Conservation (phyloP, 2,113 vertebrate species). For the Megaptera novaeangliae region DNA sequence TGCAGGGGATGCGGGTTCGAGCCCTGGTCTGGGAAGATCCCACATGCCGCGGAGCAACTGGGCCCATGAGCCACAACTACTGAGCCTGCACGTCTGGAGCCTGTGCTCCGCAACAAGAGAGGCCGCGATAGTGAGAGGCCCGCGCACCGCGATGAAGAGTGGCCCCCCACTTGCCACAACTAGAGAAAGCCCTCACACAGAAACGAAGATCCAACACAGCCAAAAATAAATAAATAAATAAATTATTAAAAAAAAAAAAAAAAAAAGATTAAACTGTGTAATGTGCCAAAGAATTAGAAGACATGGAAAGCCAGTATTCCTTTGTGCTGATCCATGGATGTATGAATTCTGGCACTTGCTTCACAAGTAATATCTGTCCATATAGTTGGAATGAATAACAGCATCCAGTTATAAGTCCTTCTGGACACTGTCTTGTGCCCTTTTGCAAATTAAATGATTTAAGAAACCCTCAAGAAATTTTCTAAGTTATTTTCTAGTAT, state of each 20-base stretch:
- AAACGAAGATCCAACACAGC: no score
- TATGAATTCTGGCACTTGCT: background rate
- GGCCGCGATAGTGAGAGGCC: no score
- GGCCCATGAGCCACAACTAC: no score
- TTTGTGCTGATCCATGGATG: background rate
- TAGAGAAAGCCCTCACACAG: no score
- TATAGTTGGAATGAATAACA: background rate
- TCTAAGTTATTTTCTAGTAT: background rate
- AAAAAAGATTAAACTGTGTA: background rate
- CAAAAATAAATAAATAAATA: no score
- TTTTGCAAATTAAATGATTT: slow-evolving; percentile 33
- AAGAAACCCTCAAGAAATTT: background rate
- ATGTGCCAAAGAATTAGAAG: background rate
- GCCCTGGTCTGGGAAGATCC: no score
- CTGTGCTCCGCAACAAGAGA: no score
- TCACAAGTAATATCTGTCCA: background rate
- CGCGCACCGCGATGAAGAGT: no score
- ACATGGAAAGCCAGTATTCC: background rate
- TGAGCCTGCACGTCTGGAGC: no score
- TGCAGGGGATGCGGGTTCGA: no score
- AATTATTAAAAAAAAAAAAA: background rate
- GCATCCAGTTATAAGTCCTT: background rate
- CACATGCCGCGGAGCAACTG: no score
- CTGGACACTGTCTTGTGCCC: background rate
- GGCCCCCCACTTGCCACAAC: no score